A percentile compares a stretch with the other conserved stretches of the same genome.
Conservation (phyloP, 2,113 vertebrate genomes). For the Pelvicachromis taeniatus region DNA sequence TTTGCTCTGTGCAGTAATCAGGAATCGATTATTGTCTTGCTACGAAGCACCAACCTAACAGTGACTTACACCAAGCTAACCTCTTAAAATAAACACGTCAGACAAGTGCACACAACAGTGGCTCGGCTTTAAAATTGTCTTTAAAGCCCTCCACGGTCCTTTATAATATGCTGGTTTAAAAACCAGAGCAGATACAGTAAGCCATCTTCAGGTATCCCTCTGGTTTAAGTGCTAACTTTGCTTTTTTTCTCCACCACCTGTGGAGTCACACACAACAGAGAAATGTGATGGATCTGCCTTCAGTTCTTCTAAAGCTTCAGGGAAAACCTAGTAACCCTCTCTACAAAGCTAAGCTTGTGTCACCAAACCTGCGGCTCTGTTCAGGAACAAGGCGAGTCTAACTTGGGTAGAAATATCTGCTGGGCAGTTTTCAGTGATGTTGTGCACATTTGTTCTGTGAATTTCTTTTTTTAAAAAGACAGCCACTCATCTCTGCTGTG, state of each 20-base stretch:
- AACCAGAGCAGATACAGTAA: background rate
- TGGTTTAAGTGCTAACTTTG: slow-evolving; percentile 13
- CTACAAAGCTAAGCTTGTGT: background rate
- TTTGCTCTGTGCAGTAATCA: slow-evolving; percentile 48
- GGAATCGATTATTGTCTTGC: background rate
- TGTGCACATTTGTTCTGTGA: background rate
- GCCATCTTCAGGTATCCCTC: slow-evolving; percentile 17
- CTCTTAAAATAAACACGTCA: slow-evolving; percentile 12
- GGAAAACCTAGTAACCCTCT: slow-evolving; percentile 44
- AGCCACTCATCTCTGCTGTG: background rate
- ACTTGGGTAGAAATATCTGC: background rate
- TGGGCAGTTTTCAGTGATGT: background rate
- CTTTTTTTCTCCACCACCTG: background rate
- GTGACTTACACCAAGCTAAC: slow-evolving; percentile 13
- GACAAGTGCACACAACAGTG: slow-evolving; percentile 18
- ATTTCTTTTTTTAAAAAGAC: background rate
- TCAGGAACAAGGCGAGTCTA: background rate
- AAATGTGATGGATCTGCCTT: slow-evolving; percentile 43
- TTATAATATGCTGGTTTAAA: background rate
- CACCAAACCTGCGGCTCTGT: background rate
- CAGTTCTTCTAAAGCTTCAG: slow-evolving; percentile 30
- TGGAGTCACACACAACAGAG: background rate
- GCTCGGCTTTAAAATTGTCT: background rate
- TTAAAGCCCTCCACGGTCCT: background rate
- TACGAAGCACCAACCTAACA: slow-evolving; percentile 1